Evolutionary conservation across 2,113 vertebrate genomes (phyloP).

Genomic region (Piprites chloris): DNA sequence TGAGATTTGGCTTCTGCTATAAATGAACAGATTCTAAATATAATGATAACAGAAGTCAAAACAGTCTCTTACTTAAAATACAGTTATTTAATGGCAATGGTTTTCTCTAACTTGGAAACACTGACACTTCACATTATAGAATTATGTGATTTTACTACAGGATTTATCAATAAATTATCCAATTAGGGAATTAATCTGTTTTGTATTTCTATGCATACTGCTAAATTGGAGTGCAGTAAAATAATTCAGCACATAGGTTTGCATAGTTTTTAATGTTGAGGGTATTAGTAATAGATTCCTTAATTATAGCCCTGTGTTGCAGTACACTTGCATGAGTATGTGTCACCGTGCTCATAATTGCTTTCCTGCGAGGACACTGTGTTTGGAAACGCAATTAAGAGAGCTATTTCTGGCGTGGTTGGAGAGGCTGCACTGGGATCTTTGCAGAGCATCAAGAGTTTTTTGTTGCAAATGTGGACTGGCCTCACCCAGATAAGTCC

Average conservation of each 20-base stretch:
- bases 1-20: neutral
- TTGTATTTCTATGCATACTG: neutral
- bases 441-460: neutral
- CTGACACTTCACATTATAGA: neutral
- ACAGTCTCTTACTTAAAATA: neutral
- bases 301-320: neutral
- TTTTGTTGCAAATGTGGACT: neutral
- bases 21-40: neutral
- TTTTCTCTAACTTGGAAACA: neutral
- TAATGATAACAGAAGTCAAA: neutral
- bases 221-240: neutral
- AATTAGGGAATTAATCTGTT: neutral
- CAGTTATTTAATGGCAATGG: neutral
- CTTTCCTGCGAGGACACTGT: neutral
- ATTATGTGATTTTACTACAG: neutral
- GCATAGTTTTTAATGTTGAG: neutral
- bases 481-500: neutral
- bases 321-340: neutral
- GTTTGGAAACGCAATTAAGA: constrained; percentile 33
- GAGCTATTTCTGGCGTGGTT: neutral
- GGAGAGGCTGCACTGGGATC: neutral
- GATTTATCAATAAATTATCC: neutral
- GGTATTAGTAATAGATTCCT: neutral
- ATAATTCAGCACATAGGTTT: neutral
- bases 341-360: neutral